Percentiles rank a stretch among this genome's conserved stretches.
Evolutionary conservation across 2,888 invertebrate species (phyloP).

Genomic region (Petrophora chlorosata): DNA sequence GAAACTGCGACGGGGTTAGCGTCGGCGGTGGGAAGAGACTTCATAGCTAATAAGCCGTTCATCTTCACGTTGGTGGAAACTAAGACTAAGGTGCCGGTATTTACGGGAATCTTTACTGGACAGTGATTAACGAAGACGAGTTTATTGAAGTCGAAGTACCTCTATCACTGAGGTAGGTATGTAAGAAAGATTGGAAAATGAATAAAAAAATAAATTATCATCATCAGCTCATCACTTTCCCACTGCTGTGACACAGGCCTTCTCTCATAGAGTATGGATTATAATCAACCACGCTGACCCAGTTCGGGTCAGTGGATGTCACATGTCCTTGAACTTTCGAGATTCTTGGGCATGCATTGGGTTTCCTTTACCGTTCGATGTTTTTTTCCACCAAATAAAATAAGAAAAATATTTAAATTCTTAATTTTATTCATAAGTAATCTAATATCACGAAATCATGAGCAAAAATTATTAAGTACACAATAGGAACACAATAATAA

Average conservation of each 20-base stretch:
- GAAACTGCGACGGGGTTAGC: not conserved
- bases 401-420: not conserved
- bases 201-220: too few relatives aligned
- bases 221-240: too few relatives aligned
- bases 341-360: too few relatives aligned
- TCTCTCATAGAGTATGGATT: too few relatives aligned
- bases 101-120: constrained; percentile 3
- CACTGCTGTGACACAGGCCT: too few relatives aligned
- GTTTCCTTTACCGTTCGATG: not conserved
- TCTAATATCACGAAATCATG: constrained; percentile 20
- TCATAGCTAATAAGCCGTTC: constrained; percentile 3
- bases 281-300: too few relatives aligned
- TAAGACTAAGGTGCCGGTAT: not conserved
- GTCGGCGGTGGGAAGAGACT: not conserved
- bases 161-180: too few relatives aligned
- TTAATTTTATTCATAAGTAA: not conserved
- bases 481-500: constrained; percentile 1
- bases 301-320: too few relatives aligned
- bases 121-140: not conserved
- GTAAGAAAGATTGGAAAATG: too few relatives aligned
- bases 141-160: too few relatives aligned
- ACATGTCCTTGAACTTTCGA: too few relatives aligned
- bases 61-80: constrained; percentile 1
- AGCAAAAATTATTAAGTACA: not conserved
- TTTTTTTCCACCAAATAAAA: not conserved